Conservation (phyloP, 2,797 vertebrate species). For the Thunnus albacares region DNA sequence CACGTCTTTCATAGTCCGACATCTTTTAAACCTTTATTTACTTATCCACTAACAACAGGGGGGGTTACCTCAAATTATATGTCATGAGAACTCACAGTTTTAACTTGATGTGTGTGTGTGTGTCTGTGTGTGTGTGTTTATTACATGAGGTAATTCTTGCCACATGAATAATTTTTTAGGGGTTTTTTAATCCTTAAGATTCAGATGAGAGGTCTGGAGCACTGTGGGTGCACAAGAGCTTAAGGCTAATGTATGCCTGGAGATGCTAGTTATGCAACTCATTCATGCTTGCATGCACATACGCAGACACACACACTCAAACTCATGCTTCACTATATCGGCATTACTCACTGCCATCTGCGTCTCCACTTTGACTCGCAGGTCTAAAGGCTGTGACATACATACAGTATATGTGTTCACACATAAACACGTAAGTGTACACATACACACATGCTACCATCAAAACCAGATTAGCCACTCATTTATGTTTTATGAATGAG, state of each 20-base stretch:
- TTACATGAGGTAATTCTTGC: slow-evolving; percentile 16
- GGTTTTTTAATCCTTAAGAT: slow-evolving; percentile 42
- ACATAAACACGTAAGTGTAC: neutral
- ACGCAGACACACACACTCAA: slow-evolving; percentile 20
- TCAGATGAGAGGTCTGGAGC: slow-evolving; percentile 47
- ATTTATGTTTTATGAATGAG: slow-evolving; percentile 68
- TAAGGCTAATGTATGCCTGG: slow-evolving; percentile 61
- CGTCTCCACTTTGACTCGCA: slow-evolving; percentile 34
- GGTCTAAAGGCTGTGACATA: slow-evolving; percentile 25
- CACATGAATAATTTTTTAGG: slow-evolving; percentile 25
- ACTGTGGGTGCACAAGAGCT: slow-evolving; percentile 53
- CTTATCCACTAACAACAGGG: slow-evolving; percentile 34
- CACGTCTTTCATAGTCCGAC: slow-evolving; percentile 38
- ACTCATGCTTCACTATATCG: slow-evolving; percentile 52
- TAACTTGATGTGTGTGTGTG: neutral
- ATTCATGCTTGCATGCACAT: slow-evolving; percentile 48
- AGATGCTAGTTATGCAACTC: slow-evolving; percentile 69
- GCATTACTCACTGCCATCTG: slow-evolving; percentile 67
- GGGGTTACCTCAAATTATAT: slow-evolving; percentile 28
- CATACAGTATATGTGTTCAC: slow-evolving; percentile 1
- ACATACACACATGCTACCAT: neutral
- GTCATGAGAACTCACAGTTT: neutral
- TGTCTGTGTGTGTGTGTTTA: slow-evolving; percentile 7
- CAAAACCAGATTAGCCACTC: slow-evolving; percentile 37
- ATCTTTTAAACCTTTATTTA: slow-evolving; percentile 47